Conservation (phyloP, 2,888 invertebrate species). For the Hetaerina titia region DNA sequence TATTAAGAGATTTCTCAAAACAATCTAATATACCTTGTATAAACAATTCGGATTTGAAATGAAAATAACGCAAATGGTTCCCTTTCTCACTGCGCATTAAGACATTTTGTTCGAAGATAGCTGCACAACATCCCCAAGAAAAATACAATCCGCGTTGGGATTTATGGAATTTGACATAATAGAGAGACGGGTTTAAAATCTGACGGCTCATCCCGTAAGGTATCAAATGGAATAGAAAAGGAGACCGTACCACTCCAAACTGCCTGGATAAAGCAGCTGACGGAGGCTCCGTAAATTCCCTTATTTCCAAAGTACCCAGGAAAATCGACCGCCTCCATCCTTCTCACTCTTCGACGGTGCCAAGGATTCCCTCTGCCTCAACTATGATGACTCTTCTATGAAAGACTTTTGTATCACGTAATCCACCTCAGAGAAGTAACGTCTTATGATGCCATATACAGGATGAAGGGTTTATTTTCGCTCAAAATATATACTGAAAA, state of each 20-base stretch:
- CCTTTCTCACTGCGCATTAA: no score
- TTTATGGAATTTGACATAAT: no score
- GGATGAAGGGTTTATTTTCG: neutral
- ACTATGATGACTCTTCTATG: slow-evolving; percentile 14
- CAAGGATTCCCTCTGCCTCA: neutral
- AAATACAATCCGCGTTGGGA: no score
- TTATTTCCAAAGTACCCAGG: neutral
- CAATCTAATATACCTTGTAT: no score
- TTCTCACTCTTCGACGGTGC: neutral
- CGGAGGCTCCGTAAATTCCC: neutral
- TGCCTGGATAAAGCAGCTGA: neutral
- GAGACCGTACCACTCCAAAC: neutral
- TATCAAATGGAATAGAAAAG: neutral
- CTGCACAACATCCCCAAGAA: no score
- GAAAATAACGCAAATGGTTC: no score
- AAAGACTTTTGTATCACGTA: neutral
- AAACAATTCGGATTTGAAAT: no score
- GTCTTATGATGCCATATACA: neutral
- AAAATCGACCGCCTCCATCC: neutral
- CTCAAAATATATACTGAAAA: neutral
- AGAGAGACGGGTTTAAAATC: neutral
- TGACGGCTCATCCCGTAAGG: neutral
- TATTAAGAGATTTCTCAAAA: no score
- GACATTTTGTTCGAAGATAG: no score
- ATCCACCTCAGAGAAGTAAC: neutral